phyloP scores from a whole-genome alignment of 2,888 invertebrate species.

The Drosophila paucipuncta region DNA sequence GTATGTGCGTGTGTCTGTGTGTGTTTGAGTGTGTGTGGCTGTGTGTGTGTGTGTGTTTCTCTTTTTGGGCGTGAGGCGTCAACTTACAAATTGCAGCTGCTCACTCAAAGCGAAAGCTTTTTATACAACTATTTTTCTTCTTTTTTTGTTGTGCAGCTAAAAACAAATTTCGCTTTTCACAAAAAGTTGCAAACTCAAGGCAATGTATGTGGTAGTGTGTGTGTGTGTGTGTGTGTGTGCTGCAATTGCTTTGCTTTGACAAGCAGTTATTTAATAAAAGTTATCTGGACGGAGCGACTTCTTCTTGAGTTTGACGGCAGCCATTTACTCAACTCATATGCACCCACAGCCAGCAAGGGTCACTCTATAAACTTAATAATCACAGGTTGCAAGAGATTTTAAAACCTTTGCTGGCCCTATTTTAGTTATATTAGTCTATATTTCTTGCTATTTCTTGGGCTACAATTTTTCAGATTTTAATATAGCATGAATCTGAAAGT shows the following conservation, averaged over 20 bases:
- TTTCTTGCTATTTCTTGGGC: neutral
- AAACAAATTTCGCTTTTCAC: constrained; percentile 69
- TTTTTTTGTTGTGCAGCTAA: constrained; percentile 28
- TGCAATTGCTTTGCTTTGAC: constrained; percentile 61
- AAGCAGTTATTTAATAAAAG: constrained; percentile 77
- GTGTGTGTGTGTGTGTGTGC: constrained; percentile 18
- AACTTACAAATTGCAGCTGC: constrained; percentile 72
- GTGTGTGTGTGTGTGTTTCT: constrained; percentile 4
- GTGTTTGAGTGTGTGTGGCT: constrained; percentile 6
- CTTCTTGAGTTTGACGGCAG: constrained; percentile 47
- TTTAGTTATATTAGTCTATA: too few relatives aligned
- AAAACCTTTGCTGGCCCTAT: neutral
- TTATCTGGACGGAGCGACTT: constrained; percentile 50
- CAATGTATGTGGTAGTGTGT: constrained; percentile 19
- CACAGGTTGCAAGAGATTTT: neutral
- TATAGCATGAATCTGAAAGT: neutral
- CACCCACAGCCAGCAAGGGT: constrained; percentile 36
- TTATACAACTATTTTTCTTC: constrained; percentile 29
- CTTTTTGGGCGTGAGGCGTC: constrained; percentile 53
- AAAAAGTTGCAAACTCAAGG: constrained; percentile 59
- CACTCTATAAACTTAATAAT: neutral
- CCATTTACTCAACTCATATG: constrained; percentile 41
- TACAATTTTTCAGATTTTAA: neutral
- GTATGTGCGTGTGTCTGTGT: constrained; percentile 9
- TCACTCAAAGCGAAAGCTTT: constrained; percentile 46